Base-by-base conservation (phyloP, 1,140 invertebrate genomes). In the Bemisia tabaci region DNA sequence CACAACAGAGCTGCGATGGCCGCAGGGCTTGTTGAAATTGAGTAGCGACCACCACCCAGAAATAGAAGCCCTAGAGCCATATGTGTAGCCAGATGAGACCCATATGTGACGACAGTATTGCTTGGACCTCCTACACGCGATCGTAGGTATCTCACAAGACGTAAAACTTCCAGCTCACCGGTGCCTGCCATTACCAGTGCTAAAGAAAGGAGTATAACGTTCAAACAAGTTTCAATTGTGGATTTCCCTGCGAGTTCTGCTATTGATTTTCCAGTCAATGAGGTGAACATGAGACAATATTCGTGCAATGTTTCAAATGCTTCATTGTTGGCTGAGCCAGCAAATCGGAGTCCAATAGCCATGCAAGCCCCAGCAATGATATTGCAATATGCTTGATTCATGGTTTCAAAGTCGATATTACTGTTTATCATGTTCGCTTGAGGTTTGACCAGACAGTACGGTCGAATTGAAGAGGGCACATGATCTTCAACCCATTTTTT, bases 301-400 rank as follows among this genome's bases (percentile, higher is more conserved):
- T 84, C 80, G 62, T 87, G 80, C 2, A 93, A 79, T 0, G 88
- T 87, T 72, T 87, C 82, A 67, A 89, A 90, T 1, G 95, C 95
- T 65, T 86, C 82, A 66, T 84, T 79, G 77, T 94, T 88, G 60
- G 90, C 91, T 5, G 94, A 91, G 60, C 96, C 96, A 21, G 95
- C 95, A 81, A 91, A 98, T 72, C 91, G 90, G 11, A 98, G 79
- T 1, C 93, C 95, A 68, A 98, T 77, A n/a, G 91, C 90, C 80
- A 98, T 90, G 74, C 93, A 94, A 12, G 92, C 92, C 33, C 95
- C 96, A 27, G 93, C 90, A 62, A 97, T 82, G 67, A 97, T 95
- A 76, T 97, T 96, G 76, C 93, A 96, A 78, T 95, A 97, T 0
- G 94, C 93, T 82, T 98, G 95, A 73, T 93, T 94, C 84, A 96